Percentiles rank a stretch among this genome's conserved stretches.
phyloP scores from a whole-genome alignment of 2,888 invertebrate genomes.

The Epistrophella euchroma region DNA sequence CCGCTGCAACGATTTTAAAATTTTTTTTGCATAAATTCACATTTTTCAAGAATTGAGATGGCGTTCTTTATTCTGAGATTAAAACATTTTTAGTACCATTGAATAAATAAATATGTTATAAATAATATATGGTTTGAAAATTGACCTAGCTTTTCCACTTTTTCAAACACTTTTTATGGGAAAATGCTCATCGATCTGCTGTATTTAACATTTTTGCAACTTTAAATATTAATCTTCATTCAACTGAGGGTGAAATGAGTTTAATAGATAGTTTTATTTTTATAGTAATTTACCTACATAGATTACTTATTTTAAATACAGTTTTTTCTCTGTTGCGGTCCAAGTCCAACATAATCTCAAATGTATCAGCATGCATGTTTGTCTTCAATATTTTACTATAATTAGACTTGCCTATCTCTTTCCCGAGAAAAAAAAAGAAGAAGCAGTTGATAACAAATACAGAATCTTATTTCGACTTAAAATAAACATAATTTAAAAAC shows the following conservation, averaged over 20 bases:
- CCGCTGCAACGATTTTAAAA: too few species aligned
- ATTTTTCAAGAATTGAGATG: too few species aligned
- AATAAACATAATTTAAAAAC: conserved; percentile 1
- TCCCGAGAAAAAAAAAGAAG: background rate
- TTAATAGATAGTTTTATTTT: too few species aligned
- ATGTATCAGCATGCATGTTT: background rate
- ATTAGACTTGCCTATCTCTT: background rate
- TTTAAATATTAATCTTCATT: background rate
- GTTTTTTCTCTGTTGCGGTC: background rate
- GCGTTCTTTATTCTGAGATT: too few species aligned
- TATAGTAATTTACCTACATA: background rate
- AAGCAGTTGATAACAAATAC: background rate
- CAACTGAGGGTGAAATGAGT: background rate
- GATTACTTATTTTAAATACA: background rate
- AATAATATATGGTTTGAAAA: too few species aligned
- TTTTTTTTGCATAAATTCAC: too few species aligned
- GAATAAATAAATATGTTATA: too few species aligned
- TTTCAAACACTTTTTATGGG: too few species aligned
- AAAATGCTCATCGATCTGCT: too few species aligned
- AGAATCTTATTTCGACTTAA: background rate
- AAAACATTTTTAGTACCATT: too few species aligned
- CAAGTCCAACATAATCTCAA: background rate
- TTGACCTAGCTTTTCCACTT: too few species aligned
- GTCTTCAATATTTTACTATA: background rate
- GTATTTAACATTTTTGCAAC: too few species aligned